Evolutionary conservation across 2,888 invertebrate species (phyloP).

Genomic region (Cryptocheilus praepositus): DNA sequence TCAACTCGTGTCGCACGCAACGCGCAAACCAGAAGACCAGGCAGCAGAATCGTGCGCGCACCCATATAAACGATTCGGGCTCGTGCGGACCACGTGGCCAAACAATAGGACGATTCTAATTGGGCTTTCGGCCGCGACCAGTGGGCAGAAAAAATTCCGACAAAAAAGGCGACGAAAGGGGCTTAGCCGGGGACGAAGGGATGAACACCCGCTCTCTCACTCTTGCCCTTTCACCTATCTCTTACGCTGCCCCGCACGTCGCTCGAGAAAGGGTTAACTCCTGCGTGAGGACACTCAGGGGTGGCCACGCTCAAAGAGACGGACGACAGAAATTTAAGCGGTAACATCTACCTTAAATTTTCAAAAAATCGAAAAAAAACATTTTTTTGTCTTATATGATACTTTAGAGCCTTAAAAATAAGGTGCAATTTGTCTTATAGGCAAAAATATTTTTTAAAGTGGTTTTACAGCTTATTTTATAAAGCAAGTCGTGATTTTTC

Average conservation of each 20-base stretch:
- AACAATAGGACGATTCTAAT: conserved; percentile 74
- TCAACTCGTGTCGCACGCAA: conserved; percentile 24
- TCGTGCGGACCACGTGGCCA: conserved; percentile 74
- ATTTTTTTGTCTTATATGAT: no score
- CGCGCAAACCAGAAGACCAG: conserved; percentile 13
- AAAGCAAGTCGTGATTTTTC: no score
- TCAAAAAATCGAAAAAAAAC: no score
- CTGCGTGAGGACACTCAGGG: conserved; percentile 15
- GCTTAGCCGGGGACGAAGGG: conserved; percentile 48
- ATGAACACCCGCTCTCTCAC: conserved; percentile 43
- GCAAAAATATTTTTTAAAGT: no score
- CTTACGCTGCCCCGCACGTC: conserved; percentile 24
- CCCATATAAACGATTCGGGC: conserved; percentile 48
- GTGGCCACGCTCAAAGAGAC: no score
- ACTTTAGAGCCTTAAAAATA: no score
- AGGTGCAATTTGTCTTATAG: no score
- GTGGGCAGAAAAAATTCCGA: conserved; percentile 55
- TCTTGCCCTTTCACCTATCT: no score
- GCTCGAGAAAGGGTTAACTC: conserved; percentile 58
- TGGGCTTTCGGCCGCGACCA: conserved; percentile 68
- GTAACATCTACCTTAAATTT: no score
- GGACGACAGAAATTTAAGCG: no score
- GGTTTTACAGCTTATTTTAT: no score
- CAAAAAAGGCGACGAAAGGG: conserved; percentile 66
- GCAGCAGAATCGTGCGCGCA: conserved; percentile 30